Evolutionary conservation across 2,113 vertebrate genomes (phyloP).

Genomic region (Maccullochella peelii): DNA sequence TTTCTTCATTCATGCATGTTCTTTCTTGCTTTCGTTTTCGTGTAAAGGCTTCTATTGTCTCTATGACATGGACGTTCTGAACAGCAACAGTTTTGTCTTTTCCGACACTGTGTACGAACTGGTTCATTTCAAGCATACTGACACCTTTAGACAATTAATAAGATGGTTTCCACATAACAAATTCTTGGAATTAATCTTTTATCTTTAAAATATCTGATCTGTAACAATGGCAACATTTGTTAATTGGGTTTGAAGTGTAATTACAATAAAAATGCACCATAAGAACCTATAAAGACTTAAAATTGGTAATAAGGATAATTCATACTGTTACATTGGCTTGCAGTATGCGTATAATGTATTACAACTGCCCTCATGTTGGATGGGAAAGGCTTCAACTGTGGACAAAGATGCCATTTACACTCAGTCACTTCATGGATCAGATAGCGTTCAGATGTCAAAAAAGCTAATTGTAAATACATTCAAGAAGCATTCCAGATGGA

Average conservation of each 20-base stretch:
- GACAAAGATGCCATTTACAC: neutral
- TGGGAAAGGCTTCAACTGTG: neutral
- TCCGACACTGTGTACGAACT: neutral
- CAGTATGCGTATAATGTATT: neutral
- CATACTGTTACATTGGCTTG: neutral
- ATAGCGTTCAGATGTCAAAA: neutral
- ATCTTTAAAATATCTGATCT: neutral
- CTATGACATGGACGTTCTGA: no score
- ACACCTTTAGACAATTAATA: neutral
- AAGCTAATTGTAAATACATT: neutral
- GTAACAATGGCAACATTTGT: neutral
- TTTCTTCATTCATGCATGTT: neutral
- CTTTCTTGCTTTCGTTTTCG: neutral
- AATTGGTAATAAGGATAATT: neutral
- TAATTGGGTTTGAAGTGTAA: neutral
- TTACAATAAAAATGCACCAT: neutral
- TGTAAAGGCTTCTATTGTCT: neutral
- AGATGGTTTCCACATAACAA: neutral
- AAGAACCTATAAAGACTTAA: conserved; percentile 31
- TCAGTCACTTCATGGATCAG: neutral
- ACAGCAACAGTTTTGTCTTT: neutral
- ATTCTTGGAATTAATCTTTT: neutral
- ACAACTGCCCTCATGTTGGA: neutral
- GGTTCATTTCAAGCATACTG: neutral
- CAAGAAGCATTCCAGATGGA: neutral